Percentiles rank a stretch among this genome's conserved stretches.
Conservation (phyloP, 2,888 invertebrate species). For the Phalera bucephala region DNA sequence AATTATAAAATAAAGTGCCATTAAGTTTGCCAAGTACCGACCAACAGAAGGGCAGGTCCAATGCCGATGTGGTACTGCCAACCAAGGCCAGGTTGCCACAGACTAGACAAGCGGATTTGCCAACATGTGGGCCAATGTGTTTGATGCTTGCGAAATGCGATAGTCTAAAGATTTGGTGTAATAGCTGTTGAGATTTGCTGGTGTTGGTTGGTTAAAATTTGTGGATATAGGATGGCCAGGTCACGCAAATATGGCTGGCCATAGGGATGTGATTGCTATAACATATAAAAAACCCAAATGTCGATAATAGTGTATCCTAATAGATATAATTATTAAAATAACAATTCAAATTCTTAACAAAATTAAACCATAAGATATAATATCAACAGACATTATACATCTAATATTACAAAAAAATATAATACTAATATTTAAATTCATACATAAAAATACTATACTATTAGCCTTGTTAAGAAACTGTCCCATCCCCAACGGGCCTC, state of each 20-base stretch:
- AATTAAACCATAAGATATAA: constrained; percentile 80
- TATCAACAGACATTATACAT: constrained; percentile 75
- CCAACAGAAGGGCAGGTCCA: constrained; percentile 25
- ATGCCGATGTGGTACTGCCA: constrained; percentile 14
- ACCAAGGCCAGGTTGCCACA: constrained; percentile 21
- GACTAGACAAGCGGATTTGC: constrained; percentile 10
- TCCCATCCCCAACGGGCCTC: no score
- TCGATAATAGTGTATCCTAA: no score
- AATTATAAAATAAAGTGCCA: no score
- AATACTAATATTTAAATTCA: constrained; percentile 52
- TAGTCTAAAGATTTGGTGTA: no score
- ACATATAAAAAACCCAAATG: no score
- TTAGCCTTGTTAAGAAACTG: no score
- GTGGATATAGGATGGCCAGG: no score
- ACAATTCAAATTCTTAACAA: constrained; percentile 84
- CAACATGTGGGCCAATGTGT: constrained; percentile 16
- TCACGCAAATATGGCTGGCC: no score
- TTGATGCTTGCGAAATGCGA: constrained; percentile 19
- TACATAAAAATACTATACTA: no score
- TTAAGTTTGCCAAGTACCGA: no score
- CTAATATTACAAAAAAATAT: constrained; percentile 60
- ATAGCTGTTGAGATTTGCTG: neutral
- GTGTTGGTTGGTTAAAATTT: neutral
- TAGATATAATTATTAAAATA: constrained; percentile 82
- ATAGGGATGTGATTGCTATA: no score